Percentiles rank a stretch among this genome's conserved stretches.
Conservation (phyloP, 1,140 invertebrate genomes). For the Apis cerana region DNA sequence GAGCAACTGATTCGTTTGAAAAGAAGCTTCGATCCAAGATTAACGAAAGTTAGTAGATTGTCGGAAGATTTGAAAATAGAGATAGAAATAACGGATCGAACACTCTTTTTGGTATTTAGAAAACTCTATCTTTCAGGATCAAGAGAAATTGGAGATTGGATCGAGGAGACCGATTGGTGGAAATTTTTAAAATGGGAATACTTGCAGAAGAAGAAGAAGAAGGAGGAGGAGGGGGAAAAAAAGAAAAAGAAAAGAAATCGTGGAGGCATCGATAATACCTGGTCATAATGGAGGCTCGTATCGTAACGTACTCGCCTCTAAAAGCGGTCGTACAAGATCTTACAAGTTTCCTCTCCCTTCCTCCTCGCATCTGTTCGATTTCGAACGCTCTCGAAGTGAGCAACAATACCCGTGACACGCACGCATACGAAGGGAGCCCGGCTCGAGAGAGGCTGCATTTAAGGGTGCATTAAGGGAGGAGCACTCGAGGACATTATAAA, state of each 20-base stretch:
- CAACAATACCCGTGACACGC: constrained; percentile 58
- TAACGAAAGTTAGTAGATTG: no score
- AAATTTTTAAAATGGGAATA: background rate
- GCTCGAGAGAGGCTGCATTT: constrained; percentile 57
- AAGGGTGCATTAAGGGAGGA: constrained; percentile 69
- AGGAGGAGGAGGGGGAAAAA: background rate
- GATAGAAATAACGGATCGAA: no score
- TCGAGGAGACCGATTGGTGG: no score
- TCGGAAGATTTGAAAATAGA: no score
- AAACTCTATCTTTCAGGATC: no score
- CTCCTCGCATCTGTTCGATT: constrained; percentile 61
- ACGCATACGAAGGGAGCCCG: background rate
- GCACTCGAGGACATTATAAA: constrained; percentile 71
- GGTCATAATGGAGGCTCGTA: constrained; percentile 6
- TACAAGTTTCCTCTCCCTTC: constrained; percentile 5
- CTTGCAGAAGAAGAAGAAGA: no score
- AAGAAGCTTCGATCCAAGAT: no score
- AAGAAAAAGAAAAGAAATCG: no score
- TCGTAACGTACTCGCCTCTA: constrained; percentile 45
- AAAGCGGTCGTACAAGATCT: constrained; percentile 53
- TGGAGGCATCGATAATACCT: background rate
- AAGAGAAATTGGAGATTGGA: no score
- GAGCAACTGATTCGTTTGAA: no score
- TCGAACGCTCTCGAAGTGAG: constrained; percentile 56
- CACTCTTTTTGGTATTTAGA: no score